Evolutionary conservation across 2,797 vertebrate species (phyloP), one percentile per base, ranked within the genome.

Genomic region (Antennarius maculatus): DNA sequence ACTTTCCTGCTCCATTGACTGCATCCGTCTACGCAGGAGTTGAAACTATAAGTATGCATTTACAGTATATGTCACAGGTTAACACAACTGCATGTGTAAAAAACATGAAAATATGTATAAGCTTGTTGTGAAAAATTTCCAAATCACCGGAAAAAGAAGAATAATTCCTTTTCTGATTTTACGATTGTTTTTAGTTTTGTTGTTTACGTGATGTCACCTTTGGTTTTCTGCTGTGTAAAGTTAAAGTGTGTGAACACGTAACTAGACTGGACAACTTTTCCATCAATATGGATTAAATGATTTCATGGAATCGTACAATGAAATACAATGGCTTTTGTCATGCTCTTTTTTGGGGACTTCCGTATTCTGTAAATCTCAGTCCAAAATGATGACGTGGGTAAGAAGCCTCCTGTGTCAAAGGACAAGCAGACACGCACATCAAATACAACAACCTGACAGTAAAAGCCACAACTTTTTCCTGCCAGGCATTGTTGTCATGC

Each of bases 271-370:
- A 41, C 1, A 62, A 28, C 34, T 17, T 29, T 41, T 37, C 62
- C 49, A 70, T 42, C 61, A 79, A 74, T 18, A 47, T 76, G 68
- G 66, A 74, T 75, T 69, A 76, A 72, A 72, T 57, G 56, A 83
- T 74, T 88, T 91, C 77, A 90, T 88, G 85, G 82, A 81, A 85
- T 86, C 76, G 83, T 85, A 73, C 75, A 50, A 61, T 34, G 52
- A 27, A 43, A 84, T 85, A 73, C 75, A 50, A 61, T 34, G 52
- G 28, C 42, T 62, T 87, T 90, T 85, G 74, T 47, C 63, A 34
- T 43, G 61, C 53, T 69, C 51, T 81, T 5, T 3, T 17, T 18
- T 41, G 6, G 69, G 16, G 50, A 23, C 56, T 66, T 85, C 90
- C 88, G 89, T 88, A 91, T 84, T 82, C 76, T 1, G 1, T 2